Evolutionary conservation across 2,113 vertebrate genomes (phyloP).

Genomic region (Silurus glanis): DNA sequence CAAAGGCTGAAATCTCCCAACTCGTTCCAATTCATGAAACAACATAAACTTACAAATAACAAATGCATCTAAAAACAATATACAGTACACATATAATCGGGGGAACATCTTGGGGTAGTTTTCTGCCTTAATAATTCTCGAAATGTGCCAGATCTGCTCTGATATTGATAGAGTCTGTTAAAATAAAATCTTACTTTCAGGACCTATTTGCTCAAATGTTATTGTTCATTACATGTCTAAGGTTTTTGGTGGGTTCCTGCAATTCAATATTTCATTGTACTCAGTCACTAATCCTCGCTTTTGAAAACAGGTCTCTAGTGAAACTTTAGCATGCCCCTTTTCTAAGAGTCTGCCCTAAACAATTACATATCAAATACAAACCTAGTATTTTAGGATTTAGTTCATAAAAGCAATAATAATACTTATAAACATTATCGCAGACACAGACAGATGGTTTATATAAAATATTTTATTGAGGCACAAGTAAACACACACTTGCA

Average conservation of each 20-base stretch:
- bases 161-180: no score
- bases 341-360: background rate
- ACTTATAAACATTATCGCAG: background rate
- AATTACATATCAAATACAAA: background rate
- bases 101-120: no score
- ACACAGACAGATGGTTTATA: background rate
- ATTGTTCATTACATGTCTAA: background rate
- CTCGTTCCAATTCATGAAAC: no score
- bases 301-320: background rate
- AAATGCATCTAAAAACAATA: no score
- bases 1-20: no score
- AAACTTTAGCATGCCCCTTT: background rate
- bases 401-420: background rate
- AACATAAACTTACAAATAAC: no score
- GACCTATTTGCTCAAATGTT: background rate
- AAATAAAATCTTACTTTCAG: background rate
- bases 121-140: no score
- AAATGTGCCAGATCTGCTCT: no score
- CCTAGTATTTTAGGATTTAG: no score
- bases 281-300: background rate
- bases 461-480: slow-evolving; percentile 2
- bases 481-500: background rate
- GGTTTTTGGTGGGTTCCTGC: background rate
- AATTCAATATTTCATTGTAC: background rate
- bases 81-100: no score